A percentile compares a stretch with the other conserved stretches of the same genome.
phyloP scores from a whole-genome alignment of 2,888 invertebrate genomes.

The Sericinus montela region DNA sequence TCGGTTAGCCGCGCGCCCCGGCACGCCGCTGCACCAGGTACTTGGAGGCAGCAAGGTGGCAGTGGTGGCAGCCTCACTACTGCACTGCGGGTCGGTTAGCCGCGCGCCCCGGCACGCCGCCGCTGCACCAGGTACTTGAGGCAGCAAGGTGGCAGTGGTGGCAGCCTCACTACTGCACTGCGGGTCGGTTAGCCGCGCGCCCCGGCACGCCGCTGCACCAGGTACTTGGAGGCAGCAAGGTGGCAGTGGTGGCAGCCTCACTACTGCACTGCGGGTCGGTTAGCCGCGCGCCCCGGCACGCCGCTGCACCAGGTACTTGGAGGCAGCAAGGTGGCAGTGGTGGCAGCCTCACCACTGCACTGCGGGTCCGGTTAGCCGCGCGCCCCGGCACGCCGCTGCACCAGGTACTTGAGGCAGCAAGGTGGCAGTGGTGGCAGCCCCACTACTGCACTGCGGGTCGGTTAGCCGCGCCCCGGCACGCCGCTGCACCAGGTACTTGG shows the following conservation, averaged over 20 bases:
- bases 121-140: constrained; percentile 82
- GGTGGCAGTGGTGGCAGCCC: too few relatives aligned
- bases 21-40: constrained; percentile 89
- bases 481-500: too few relatives aligned
- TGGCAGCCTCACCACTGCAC: not conserved
- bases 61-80: not conserved
- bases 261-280: not conserved
- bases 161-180: constrained; percentile 78
- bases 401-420: too few relatives aligned
- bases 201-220: constrained; percentile 94
- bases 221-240: constrained; percentile 26
- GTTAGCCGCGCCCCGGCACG: too few relatives aligned
- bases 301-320: constrained; percentile 85
- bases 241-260: not conserved
- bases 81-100: too few relatives aligned
- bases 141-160: constrained; percentile 56
- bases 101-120: not conserved
- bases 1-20: constrained; percentile 79
- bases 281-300: constrained; percentile 83
- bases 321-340: constrained; percentile 22
- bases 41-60: constrained; percentile 22
- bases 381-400: too few relatives aligned
- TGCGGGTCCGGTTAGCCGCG: too few relatives aligned
- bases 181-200: constrained; percentile 82
- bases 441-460: too few relatives aligned